A percentile compares a stretch with the other conserved stretches of the same genome.
phyloP scores from a whole-genome alignment of 2,888 invertebrate species.

The Tiliacea aurago region DNA sequence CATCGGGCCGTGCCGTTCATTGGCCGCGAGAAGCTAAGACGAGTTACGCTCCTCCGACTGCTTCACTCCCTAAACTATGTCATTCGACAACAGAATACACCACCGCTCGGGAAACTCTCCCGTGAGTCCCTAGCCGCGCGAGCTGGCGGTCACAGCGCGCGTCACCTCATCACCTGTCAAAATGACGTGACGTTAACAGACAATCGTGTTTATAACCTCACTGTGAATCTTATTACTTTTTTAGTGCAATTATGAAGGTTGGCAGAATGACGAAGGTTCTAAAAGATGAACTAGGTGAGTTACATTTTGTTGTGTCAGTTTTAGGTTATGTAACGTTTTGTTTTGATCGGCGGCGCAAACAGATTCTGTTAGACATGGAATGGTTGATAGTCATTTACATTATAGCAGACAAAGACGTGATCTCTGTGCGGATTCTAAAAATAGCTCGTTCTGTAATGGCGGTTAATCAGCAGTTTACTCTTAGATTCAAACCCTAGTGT shows the following conservation, averaged over 20 bases:
- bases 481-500: slow-evolving; percentile 79
- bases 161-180: slow-evolving; percentile 88
- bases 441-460: slow-evolving; percentile 86
- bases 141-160: slow-evolving; percentile 79
- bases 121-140: slow-evolving; percentile 72
- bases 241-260: slow-evolving; percentile 78
- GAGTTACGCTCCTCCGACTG: slow-evolving; percentile 76
- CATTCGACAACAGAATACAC: slow-evolving; percentile 75
- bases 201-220: slow-evolving; percentile 81
- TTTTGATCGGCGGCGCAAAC: slow-evolving; percentile 76
- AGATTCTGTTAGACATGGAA: slow-evolving; percentile 67
- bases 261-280: slow-evolving; percentile 80
- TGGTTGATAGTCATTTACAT: slow-evolving; percentile 85
- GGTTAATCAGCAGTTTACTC: slow-evolving; percentile 88
- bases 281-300: slow-evolving; percentile 83
- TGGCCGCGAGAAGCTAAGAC: slow-evolving; percentile 85
- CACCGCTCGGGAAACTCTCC: slow-evolving; percentile 75
- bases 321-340: slow-evolving; percentile 83
- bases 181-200: slow-evolving; percentile 83
- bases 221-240: slow-evolving; percentile 74
- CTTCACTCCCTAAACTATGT: slow-evolving; percentile 82
- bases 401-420: slow-evolving; percentile 89
- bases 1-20: slow-evolving; percentile 85
- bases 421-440: slow-evolving; percentile 88
- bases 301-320: slow-evolving; percentile 67